These are phyloP conservation scores for Cyphomyrmex costatus DNA, from an alignment of 1,140 invertebrate species.

Conservation along the genomic window DNA sequence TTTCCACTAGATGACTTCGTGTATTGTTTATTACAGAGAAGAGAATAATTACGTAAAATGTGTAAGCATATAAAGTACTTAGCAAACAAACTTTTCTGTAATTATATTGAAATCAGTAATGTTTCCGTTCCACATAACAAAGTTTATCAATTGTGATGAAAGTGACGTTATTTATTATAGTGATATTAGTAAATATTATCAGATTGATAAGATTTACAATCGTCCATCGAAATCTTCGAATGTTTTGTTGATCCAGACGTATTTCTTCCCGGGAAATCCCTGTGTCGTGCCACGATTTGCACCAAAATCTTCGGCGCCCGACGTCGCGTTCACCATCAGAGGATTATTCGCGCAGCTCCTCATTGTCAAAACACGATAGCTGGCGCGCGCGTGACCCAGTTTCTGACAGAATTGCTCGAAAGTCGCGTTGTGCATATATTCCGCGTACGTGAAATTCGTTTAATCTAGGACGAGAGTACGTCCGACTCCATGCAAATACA, in stretches of 20 bases:
- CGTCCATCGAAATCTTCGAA: neutral
- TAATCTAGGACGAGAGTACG: neutral
- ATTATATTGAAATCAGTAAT: neutral
- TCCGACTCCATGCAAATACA: neutral
- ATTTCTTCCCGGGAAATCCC: neutral
- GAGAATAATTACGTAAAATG: neutral
- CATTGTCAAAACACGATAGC: conserved; percentile 30
- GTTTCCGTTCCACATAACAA: neutral
- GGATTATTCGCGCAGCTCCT: conserved; percentile 28
- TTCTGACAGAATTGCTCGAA: conserved; percentile 29
- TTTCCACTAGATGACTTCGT: conserved; percentile 39
- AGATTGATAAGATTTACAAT: neutral
- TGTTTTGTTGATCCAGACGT: conserved; percentile 12
- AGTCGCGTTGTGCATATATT: neutral
- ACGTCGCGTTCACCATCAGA: neutral
- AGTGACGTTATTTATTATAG: neutral
- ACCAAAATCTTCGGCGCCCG: conserved; percentile 3
- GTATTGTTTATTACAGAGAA: neutral
- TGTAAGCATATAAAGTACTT: too few relatives aligned
- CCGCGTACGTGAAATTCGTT: conserved; percentile 6
- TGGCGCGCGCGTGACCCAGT: conserved; percentile 1
- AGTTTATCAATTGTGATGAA: neutral
- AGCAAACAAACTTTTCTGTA: neutral
- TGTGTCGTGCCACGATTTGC: conserved; percentile 12
- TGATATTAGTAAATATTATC: neutral